Conservation (phyloP, 2,888 invertebrate genomes). For the Conops quadrifasciatus region DNA sequence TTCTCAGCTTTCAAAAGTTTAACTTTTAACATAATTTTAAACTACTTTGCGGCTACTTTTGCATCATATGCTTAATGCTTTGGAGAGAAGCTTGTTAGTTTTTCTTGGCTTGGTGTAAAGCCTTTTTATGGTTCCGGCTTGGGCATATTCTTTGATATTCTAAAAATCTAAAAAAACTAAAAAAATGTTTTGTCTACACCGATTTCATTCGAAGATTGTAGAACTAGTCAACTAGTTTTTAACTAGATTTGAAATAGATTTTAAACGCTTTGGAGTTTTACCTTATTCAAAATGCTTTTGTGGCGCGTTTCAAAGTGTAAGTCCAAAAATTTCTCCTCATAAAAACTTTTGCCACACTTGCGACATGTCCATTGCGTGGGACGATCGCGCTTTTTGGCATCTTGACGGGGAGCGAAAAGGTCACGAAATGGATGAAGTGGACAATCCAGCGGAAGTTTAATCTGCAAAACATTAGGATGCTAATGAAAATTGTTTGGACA, state of each 20-base stretch:
- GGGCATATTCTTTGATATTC: no score
- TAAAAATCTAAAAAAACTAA: no score
- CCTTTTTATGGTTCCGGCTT: no score
- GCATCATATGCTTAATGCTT: no score
- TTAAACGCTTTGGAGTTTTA: no score
- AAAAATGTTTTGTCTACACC: no score
- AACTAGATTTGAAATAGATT: no score
- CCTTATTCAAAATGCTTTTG: conserved; percentile 84
- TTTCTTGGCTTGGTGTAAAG: no score
- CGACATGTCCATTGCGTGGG: conserved; percentile 91
- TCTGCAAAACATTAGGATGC: conserved; percentile 61
- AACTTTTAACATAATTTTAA: background rate
- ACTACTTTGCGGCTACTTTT: no score
- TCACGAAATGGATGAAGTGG: conserved; percentile 89
- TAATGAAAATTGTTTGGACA: background rate
- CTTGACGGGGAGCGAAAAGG: conserved; percentile 86
- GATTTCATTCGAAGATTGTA: no score
- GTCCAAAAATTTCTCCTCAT: conserved; percentile 86
- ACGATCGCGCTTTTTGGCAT: conserved; percentile 84
- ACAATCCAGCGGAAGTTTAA: conserved; percentile 85
- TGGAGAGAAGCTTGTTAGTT: no score
- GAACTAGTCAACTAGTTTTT: no score
- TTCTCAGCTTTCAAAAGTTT: background rate
- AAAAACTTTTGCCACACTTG: conserved; percentile 90
- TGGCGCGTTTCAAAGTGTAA: conserved; percentile 90